A percentile compares a stretch with the other conserved stretches of the same genome.
Evolutionary conservation across 2,797 vertebrate genomes (phyloP).

Genomic region (Sciurus carolinensis): DNA sequence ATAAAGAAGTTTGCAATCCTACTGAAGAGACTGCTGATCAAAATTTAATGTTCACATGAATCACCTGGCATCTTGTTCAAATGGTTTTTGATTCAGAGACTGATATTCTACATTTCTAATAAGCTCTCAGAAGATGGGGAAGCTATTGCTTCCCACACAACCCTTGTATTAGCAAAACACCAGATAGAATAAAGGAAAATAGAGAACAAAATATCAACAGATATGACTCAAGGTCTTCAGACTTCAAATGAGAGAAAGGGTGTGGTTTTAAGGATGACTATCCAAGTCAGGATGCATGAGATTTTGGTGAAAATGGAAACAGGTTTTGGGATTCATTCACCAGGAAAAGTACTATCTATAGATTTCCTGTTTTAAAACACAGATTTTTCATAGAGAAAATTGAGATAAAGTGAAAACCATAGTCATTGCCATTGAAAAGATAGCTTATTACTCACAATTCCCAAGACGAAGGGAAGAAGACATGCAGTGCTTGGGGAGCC

Average conservation of each 20-base stretch:
- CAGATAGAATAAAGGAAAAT: background rate
- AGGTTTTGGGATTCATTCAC: background rate
- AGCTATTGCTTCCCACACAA: background rate
- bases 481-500: fast-evolving
- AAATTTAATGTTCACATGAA: slow-evolving; percentile 49
- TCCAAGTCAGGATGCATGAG: background rate
- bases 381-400: background rate
- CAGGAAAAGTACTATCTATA: background rate
- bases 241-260: background rate
- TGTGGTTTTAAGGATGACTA: background rate
- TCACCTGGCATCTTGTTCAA: background rate
- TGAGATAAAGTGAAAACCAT: background rate
- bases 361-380: slow-evolving; percentile 2
- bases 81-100: slow-evolving; percentile 7
- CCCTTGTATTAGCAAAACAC: background rate
- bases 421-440: background rate
- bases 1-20: background rate
- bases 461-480: fast-evolving
- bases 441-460: background rate
- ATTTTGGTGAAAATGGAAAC: background rate
- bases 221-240: background rate
- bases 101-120: background rate
- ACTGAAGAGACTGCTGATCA: background rate
- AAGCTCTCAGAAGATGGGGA: background rate
- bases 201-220: background rate